Conservation (phyloP, 2,113 vertebrate species). For the Ptychochromis oligacanthus region DNA sequence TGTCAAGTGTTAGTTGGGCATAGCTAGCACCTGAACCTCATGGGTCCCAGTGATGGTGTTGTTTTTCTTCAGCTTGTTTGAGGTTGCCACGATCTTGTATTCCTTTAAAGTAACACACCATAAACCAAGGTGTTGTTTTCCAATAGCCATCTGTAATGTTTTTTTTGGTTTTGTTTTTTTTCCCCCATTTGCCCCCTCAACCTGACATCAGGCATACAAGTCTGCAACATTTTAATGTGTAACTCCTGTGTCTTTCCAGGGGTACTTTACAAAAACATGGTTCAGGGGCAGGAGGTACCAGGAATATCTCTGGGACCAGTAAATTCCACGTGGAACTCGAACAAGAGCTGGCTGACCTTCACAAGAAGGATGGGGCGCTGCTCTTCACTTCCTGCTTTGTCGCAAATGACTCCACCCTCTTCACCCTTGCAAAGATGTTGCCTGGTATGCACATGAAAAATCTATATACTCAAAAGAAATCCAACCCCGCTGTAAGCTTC, state of each 20-base stretch:
- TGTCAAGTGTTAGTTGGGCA: not conserved
- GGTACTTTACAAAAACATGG: slow-evolving; percentile 92
- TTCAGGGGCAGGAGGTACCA: slow-evolving; percentile 94
- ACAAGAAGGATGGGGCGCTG: slow-evolving; percentile 92
- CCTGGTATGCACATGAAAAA: slow-evolving; percentile 81
- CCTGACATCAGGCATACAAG: not conserved
- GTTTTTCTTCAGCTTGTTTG: slow-evolving; percentile 17
- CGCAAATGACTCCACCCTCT: slow-evolving; percentile 98
- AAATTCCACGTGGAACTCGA: slow-evolving; percentile 97
- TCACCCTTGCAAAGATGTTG: slow-evolving; percentile 94
- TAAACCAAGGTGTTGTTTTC: not conserved
- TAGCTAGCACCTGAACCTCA: slow-evolving; percentile 14
- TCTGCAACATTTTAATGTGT: not conserved
- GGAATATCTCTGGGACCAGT: slow-evolving; percentile 97
- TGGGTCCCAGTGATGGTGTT: not conserved
- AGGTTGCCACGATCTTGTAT: slow-evolving; percentile 1
- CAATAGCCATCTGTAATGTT: not conserved
- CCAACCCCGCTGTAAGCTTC: not conserved
- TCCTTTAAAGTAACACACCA: not conserved
- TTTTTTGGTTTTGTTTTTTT: not conserved
- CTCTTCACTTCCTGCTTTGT: slow-evolving; percentile 97
- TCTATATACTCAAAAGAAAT: not conserved
- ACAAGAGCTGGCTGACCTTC: slow-evolving; percentile 92
- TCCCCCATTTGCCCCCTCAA: not conserved
- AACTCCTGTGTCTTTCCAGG: slow-evolving; percentile 69